Conservation (phyloP, 2,888 invertebrate genomes). For the Holacanthella duospinosa region DNA sequence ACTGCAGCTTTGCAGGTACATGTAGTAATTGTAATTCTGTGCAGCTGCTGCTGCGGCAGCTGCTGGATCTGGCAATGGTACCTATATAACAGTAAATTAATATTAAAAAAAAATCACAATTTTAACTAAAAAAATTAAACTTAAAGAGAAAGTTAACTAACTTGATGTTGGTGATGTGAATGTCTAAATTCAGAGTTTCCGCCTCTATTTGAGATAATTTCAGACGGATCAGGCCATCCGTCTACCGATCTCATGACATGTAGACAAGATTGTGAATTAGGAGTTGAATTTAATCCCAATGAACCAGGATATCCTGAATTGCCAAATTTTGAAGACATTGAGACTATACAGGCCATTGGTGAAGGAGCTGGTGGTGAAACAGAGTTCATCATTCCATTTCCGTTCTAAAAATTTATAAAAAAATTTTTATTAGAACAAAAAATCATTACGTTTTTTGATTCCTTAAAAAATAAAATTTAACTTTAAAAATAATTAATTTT, state of each 20-base stretch:
- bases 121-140: constrained; percentile 5
- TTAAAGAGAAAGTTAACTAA: background rate
- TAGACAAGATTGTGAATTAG: constrained; percentile 25
- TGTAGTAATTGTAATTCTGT: constrained; percentile 52
- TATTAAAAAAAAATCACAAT: background rate
- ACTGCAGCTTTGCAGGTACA: constrained; percentile 51
- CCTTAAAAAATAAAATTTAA: background rate
- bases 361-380: constrained; percentile 17
- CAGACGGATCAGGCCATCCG: constrained; percentile 28
- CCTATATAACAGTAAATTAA: constrained; percentile 21
- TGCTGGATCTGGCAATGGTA: constrained; percentile 14
- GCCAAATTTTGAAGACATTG: constrained; percentile 35
- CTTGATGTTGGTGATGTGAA: constrained; percentile 13
- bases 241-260: constrained; percentile 33
- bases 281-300: constrained; percentile 20
- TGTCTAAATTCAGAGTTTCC: constrained; percentile 31
- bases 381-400: background rate
- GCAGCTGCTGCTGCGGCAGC: constrained; percentile 29
- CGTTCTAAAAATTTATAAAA: background rate
- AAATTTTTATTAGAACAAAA: too few species aligned
- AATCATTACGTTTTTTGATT: too few species aligned
- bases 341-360: constrained; percentile 36
- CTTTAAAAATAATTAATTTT: too few species aligned
- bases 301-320: constrained; percentile 18
- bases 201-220: constrained; percentile 22